Evolutionary conservation across 1,140 invertebrate species (phyloP), one percentile per base, ranked within the genome.

Genomic region (Nixonia krombeini): DNA sequence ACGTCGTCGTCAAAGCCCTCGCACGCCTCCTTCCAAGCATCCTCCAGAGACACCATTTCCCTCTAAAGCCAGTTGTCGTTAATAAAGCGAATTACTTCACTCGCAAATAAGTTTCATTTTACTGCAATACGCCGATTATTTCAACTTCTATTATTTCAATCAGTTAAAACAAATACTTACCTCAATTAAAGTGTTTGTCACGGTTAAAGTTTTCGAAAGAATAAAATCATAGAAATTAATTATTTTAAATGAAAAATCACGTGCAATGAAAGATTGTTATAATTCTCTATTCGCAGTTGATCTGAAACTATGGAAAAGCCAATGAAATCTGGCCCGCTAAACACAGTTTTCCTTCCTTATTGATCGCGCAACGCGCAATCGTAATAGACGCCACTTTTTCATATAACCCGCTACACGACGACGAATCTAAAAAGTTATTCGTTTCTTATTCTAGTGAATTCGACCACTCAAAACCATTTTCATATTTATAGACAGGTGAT

Each of bases 21-120:
- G 7, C 76, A 82, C 4, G 79, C 82, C 49, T 84, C 80, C 35
- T 78, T 77, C 84, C 84, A 85, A 58, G 69, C 75, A 3, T 84
- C 80, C 57, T 84, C 81, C 35, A 83, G 40, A 3, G 74, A 80
- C 47, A 70, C 73, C 82, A 85, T 55, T 56, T 38, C 10, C 9
- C 9, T 31, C 28, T 31, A 12, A 31, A 31, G 8, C 10, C 2
- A 31, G 9, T 4, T n/a, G 2, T 2, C 10, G 6, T 13, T 15
- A 10, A 12, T n/a, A 31, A n/a, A 9, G 9, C 2, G 8, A 4
- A 4, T 31, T 31, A 12, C 10, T n/a, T n/a, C n/a, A n/a, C n/a
- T n/a, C 10, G 8, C 9, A n/a, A 31, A 31, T 31, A 2, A 31
- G 9, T 12, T 2, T 21, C 2, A 31, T n/a, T 4, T 31, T 31